A percentile compares a stretch with the other conserved stretches of the same genome.
These are phyloP conservation scores for Chamaea fasciata DNA, from an alignment of 2,113 vertebrate species.

Conservation along the genomic window DNA sequence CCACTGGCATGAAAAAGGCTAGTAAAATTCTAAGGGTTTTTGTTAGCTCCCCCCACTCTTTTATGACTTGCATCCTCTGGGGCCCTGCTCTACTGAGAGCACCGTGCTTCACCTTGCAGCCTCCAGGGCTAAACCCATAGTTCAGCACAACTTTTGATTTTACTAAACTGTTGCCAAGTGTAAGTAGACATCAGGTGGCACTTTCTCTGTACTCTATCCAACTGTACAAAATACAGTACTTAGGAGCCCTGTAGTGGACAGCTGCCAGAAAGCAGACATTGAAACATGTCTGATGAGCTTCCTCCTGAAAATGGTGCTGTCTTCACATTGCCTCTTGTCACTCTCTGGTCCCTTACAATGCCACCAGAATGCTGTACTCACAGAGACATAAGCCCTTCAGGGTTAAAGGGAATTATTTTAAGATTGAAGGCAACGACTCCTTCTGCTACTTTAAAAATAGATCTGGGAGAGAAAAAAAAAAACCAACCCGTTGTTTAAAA, in stretches of 20 bases:
- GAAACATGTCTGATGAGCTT: not conserved
- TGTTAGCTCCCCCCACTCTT: accelerated
- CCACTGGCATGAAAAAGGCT: not conserved
- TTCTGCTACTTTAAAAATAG: not conserved
- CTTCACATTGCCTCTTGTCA: not conserved
- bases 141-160: not conserved
- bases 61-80: not conserved
- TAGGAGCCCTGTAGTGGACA: not conserved
- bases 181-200: not conserved
- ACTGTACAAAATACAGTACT: not conserved
- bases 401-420: constrained; percentile 6
- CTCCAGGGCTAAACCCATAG: not conserved
- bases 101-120: not conserved
- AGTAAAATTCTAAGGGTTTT: not conserved
- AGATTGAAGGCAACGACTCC: constrained; percentile 6
- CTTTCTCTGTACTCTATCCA: not conserved
- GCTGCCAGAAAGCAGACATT: not conserved
- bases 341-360: not conserved
- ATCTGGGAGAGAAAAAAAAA: not conserved
- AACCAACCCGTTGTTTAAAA: not conserved
- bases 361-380: not conserved
- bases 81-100: not conserved
- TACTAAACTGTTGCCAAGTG: not conserved
- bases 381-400: not conserved
- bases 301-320: not conserved